Evolutionary conservation across 2,888 invertebrate species (phyloP), one percentile per base, ranked within the genome.

Genomic region (Tanytarsus gracilentus): DNA sequence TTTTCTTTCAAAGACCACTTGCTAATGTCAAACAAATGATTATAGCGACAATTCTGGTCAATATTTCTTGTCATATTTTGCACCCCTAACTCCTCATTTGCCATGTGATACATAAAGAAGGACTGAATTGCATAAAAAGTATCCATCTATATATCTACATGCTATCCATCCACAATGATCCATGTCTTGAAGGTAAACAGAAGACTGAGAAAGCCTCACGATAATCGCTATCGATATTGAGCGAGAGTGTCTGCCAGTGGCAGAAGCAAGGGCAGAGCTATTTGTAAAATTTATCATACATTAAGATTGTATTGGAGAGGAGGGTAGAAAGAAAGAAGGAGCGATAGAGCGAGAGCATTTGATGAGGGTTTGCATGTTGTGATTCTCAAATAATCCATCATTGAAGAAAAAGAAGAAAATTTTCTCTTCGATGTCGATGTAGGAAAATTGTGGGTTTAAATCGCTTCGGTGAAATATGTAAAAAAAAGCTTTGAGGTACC

Each of bases 241-340:
- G n/a, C n/a, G n/a, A n/a, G n/a, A n/a, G n/a, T n/a, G n/a, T n/a
- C n/a, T n/a, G n/a, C n/a, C n/a, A n/a, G n/a, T n/a, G n/a, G n/a
- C n/a, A n/a, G n/a, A n/a, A n/a, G n/a, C n/a, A n/a, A n/a, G n/a
- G n/a, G n/a, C n/a, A 33, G 33, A 33, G 14, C 53, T 36, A 55
- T 55, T 55, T 55, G 53, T 30, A 18, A 26, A 55, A 55, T 55
- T 55, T 39, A 55, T 55, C 53, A 36, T 55, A 39, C 33, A 52
- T 52, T 52, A 52, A 52, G 16, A 26, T 18, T 52, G 52, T 21
- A 48, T 52, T 27, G 26, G 18, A 30, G 7, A 39, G 51, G 29
- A 18, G 53, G 8, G 36, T 9, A 55, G 29, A 8, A 39, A 39
- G 29, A 39, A 39, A 39, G 30, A 55, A 26, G 16, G 26, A 23